Evolutionary conservation across 2,888 invertebrate species (phyloP), one percentile per base, ranked within the genome.

Genomic region (Drosophila mimetica): DNA sequence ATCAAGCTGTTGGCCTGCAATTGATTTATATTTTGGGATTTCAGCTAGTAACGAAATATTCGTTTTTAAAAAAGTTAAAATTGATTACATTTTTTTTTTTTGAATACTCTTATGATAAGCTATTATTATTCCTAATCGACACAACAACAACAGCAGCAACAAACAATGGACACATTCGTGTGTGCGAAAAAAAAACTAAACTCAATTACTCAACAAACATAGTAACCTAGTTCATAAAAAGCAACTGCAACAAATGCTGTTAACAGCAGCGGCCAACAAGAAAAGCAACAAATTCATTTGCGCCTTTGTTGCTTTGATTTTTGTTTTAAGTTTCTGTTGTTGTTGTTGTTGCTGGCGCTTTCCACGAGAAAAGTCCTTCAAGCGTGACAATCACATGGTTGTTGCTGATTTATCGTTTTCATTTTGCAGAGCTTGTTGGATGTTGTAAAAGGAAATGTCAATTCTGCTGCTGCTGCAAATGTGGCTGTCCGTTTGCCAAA

Each of bases 191-290:
- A 88, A 82, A 88, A 86, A 88, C 84, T 74, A 86, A 88, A 88
- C 88, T 86, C 86, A 88, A 85, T 85, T 85, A 85, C 88, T 85
- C 88, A 85, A 85, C 84, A 85, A 88, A 83, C 84, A 85, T 71
- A 85, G 84, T 85, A 85, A 85, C 84, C 84, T 80, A 85, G 80
- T 85, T 85, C 80, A 88, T 82, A 84, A 88, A 85, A 69, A 59
- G 37, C 55, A 65, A 53, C 58, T 48, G 44, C 84, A 73, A 84
- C 72, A 70, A 71, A 65, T 58, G 59, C 64, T 63, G 71, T 75
- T 63, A 61, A 75, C 72, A 85, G 63, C 75, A 59, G 66, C 41
- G 57, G 58, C 66, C 77, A 86, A 80, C 82, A 82, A 86, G 74
- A 86, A 84, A 80, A 85, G 74, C 87, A 81, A 86, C 86, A 83